Conservation (phyloP, 53 echinoderm and acorn worm species). For the Holothuria leucospilota region DNA sequence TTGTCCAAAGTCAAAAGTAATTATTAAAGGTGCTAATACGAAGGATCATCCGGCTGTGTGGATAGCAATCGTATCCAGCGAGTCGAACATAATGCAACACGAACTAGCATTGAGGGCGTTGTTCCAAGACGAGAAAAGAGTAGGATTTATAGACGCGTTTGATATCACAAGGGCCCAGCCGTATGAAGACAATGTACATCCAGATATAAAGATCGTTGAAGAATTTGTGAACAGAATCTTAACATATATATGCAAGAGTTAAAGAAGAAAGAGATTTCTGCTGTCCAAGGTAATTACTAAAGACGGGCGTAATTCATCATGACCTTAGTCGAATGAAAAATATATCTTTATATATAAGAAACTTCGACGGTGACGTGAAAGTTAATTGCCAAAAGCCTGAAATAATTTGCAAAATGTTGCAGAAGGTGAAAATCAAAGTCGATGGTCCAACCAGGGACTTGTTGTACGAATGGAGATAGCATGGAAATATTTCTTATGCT, state of each 20-base stretch:
- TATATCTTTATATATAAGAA: too few relatives aligned
- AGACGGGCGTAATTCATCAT: too few relatives aligned
- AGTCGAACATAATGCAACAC: conserved; percentile 20
- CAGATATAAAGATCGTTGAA: background rate
- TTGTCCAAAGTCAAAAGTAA: conserved; percentile 26
- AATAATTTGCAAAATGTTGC: too few relatives aligned
- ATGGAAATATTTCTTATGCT: too few relatives aligned
- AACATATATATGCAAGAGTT: conserved; percentile 14
- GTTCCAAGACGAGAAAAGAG: conserved; percentile 26
- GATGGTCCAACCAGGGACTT: too few relatives aligned
- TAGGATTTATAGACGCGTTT: conserved; percentile 28
- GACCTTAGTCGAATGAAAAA: too few relatives aligned
- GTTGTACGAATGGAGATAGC: too few relatives aligned
- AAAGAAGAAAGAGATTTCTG: background rate
- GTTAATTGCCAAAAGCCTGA: too few relatives aligned
- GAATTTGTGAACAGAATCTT: conserved; percentile 5
- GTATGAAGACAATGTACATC: conserved; percentile 15
- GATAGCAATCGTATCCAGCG: conserved; percentile 32
- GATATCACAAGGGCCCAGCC: conserved; percentile 24
- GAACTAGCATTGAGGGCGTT: conserved; percentile 15
- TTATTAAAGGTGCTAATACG: conserved; percentile 31
- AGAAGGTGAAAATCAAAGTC: too few relatives aligned
- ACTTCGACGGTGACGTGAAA: too few relatives aligned
- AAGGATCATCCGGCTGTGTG: conserved; percentile 23
- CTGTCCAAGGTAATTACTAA: background rate